A percentile compares a stretch with the other conserved stretches of the same genome.
Evolutionary conservation across 2,113 vertebrate genomes (phyloP).

Genomic region (Cepphus grylle): DNA sequence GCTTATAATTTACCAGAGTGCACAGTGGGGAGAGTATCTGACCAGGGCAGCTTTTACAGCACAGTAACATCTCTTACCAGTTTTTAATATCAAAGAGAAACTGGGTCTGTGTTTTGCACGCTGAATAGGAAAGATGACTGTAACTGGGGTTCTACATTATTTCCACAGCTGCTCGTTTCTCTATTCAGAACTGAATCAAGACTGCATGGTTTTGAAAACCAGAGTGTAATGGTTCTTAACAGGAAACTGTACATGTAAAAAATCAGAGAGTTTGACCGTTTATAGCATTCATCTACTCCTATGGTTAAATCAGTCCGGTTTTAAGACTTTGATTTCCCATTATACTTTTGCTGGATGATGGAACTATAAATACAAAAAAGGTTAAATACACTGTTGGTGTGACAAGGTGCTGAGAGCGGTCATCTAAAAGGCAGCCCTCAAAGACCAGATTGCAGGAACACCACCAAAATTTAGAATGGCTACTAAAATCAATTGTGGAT

Average conservation of each 20-base stretch:
- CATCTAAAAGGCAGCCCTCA: background rate
- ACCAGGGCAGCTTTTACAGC: background rate
- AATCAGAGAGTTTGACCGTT: background rate
- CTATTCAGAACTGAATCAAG: background rate
- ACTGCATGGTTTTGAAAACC: background rate
- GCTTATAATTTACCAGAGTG: background rate
- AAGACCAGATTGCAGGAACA: background rate
- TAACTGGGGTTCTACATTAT: background rate
- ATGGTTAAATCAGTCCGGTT: background rate
- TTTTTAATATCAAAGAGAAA: background rate
- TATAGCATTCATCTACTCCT: background rate
- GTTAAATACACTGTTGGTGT: background rate
- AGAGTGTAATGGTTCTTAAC: background rate
- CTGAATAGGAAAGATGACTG: background rate
- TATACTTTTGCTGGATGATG: background rate
- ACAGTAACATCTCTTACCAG: background rate
- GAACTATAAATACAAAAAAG: background rate
- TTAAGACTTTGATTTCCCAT: background rate
- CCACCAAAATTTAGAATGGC: background rate
- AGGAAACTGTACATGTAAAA: background rate
- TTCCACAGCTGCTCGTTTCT: background rate
- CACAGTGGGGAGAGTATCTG: background rate
- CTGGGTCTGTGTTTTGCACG: background rate
- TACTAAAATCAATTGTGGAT: background rate
- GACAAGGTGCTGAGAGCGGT: too few species aligned